Base-by-base conservation (phyloP, 2,797 vertebrate genomes). In the Telmatherina bonti region DNA sequence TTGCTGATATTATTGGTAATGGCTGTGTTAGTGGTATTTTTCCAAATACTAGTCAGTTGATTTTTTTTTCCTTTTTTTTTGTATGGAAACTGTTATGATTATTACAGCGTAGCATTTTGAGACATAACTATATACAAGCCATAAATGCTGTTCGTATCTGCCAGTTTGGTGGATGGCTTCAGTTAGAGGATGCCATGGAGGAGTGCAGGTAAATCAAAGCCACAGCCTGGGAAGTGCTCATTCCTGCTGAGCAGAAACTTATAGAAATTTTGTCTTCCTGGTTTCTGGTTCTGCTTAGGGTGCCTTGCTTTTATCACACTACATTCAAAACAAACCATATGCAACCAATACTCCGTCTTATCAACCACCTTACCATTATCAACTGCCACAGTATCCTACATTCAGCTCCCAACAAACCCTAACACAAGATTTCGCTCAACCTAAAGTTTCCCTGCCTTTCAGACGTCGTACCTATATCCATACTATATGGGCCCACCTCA, bases 1-100 rank as follows among this genome's bases (percentile, higher is more conserved):
- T 87, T 81, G 66, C 78, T 27, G 78, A 27, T 77, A 79, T 86
- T 84, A 72, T 65, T 72, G 76, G 68, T 70, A 74, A 84, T 68
- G 73, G 73, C 20, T 73, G 56, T 24, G 62, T 74, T 76, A 7
- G 33, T 47, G 69, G 51, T 68, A 2, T 70, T 60, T 62, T 49
- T 2, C 72, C 76, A 70, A 74, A 66, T 49, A 27, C 67, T 26
- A 57, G 72, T 73, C 51, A 20, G 22, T 57, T 79, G 51, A n/a
- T n/a, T n/a, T n/a, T n/a, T n/a, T n/a, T n/a, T n/a, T n/a, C n/a
- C 5, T 58, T 83, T 79, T 74, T 62, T 1, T 62, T 11, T 59
- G 13, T 52, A 63, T 20, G 47, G 47, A 47, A 18, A 74, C 65
- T 8, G 9, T 59, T 22, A 74, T 57, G 62, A 62, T 84, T 75